Base-by-base conservation (phyloP, 1,140 invertebrate species). In the Drosophila obscura region DNA sequence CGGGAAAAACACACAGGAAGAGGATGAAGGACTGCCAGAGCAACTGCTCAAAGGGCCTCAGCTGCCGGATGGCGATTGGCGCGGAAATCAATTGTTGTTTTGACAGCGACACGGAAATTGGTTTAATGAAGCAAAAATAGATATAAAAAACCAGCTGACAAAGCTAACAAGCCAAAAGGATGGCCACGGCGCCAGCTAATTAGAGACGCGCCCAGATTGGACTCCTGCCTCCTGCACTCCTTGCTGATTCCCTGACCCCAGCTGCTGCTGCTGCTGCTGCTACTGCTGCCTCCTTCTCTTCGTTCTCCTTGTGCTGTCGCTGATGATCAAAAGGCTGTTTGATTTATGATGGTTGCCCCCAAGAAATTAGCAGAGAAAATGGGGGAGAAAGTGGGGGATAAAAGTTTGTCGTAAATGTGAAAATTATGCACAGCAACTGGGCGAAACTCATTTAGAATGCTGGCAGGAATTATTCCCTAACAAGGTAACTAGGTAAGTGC, bases 31-130 rank as follows among this genome's bases (percentile, higher is more conserved):
- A 57, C 19, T 19, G 24, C 15, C 48, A 55, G 39, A 51, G 15
- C 26, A 61, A 57, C 16, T 41, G 60, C 63, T 83, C 68, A 65
- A 81, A 83, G 65, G 65, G 71, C 62, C 65, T 56, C 67, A 61
- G 69, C 71, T 67, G 56, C 62, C 43, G 56, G 57, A 62, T 63
- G 72, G 69, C 83, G 75, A 88, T 88, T 88, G 83, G 83, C 79
- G 83, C 73, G 83, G 83, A 88, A 88, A 88, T 88, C 83, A 88
- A 88, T 88, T 88, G 83, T 88, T 88, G 83, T 88, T 88, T 88
- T 88, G 83, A 88, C 83, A 88, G 83, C 84, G 76, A 87, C 83
- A 88, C 83, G 83, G 83, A 88, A 88, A 88, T 88, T 88, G 83
- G 84, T 83, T 88, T 88, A 88, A 88, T 88, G 83, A 88, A 88